Evolutionary conservation across 1,140 invertebrate species (phyloP).

Genomic region (Maconellicoccus hirsutus): DNA sequence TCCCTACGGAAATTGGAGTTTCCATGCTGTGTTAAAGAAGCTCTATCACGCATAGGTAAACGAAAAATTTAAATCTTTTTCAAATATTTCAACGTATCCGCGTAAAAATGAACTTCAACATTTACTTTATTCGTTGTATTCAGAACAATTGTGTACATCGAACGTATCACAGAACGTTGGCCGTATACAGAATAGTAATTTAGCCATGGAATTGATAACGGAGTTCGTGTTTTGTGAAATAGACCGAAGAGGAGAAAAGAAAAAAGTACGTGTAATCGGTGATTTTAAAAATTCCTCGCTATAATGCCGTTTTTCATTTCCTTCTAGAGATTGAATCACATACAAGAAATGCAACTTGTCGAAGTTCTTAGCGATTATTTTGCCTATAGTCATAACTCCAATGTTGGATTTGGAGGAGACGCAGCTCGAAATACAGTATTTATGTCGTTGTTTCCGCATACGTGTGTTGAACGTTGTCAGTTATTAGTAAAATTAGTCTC

Average conservation of each 20-base stretch:
- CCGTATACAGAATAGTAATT: conserved; percentile 31
- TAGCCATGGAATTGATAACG: conserved; percentile 62
- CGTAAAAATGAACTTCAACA: too few species aligned
- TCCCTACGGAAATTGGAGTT: background rate
- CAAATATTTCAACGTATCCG: too few species aligned
- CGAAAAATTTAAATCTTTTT: too few species aligned
- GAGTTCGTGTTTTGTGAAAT: conserved; percentile 72
- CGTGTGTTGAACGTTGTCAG: conserved; percentile 50
- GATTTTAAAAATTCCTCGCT: background rate
- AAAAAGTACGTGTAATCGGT: too few species aligned
- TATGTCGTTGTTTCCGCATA: conserved; percentile 58
- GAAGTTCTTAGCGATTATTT: conserved; percentile 63
- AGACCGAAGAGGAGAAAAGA: conserved; percentile 43
- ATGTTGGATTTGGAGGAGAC: conserved; percentile 46
- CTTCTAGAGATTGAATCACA: conserved; percentile 42
- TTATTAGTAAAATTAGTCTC: conserved; percentile 66
- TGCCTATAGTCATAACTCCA: conserved; percentile 38
- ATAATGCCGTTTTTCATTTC: too few species aligned
- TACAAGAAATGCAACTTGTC: conserved; percentile 63
- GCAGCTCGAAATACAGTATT: conserved; percentile 68
- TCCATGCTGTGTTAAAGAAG: conserved; percentile 10
- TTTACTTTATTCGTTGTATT: background rate
- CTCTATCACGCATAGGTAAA: background rate
- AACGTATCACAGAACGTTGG: background rate
- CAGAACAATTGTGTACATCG: conserved; percentile 1